Evolutionary conservation across 2,888 invertebrate genomes (phyloP), one percentile per base, ranked within the genome.

Genomic region (Stratiomys singularior): DNA sequence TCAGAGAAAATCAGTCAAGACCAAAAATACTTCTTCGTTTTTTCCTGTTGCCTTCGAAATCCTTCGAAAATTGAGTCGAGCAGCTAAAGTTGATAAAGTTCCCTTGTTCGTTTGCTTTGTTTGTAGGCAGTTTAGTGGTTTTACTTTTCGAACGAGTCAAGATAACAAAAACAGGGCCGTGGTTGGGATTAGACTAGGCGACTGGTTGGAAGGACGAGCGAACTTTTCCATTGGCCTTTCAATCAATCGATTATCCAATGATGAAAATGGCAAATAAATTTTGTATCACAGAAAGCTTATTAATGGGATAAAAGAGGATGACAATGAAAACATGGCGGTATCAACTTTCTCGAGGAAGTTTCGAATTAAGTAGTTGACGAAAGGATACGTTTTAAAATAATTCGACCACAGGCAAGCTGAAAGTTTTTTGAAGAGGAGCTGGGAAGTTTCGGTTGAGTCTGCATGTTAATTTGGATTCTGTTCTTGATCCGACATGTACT

Each of bases 191-290:
- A 60, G 46, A 25, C 15, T 25, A 69, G 47, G 1, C 3, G 5
- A 3, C 9, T 9, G 37, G 37, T 37, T 3, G 37, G 9, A 37
- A 37, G 37, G 37, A 37, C 37, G 37, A 37, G 5, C 5, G 5
- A 37, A 37, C 37, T 69, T 47, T 47, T 47, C 47, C 44, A 46
- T 69, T 69, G 69, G 30, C 69, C 69, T 46, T 52, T 69, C 46
- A 69, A 46, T 69, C 69, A 69, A 69, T 69, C 69, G 69, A 69
- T 69, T 69, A 25, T 18, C n/a, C 30, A 25, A 69, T 69, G 69
- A 69, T 46, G 69, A 47, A 46, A 69, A 69, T 47, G 44, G 66
- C 1, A 64, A 64, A 52, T 15, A 52, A 52, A 52, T 52, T 52
- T 52, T 52, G 52, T 18, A 52, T 52, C 52, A 52, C 52, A 52